Evolutionary conservation across 2,797 vertebrate species (phyloP).

Genomic region (Diglossa cyanea): DNA sequence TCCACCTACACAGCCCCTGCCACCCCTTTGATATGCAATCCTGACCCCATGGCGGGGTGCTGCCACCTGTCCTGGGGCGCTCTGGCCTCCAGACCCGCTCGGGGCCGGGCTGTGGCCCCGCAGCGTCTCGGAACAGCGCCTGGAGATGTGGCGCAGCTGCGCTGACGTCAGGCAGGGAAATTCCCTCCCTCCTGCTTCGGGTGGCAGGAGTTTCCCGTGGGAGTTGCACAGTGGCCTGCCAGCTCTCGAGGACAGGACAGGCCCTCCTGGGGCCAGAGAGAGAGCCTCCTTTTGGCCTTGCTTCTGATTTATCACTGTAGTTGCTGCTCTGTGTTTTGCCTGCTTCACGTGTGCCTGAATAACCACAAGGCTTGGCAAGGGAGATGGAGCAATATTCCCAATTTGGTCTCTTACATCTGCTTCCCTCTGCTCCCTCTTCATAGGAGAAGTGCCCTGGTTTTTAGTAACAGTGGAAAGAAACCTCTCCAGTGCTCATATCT

Average conservation of each 20-base stretch:
- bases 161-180: slow-evolving; percentile 12
- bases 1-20: slow-evolving; percentile 60
- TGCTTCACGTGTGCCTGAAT: background rate
- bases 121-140: background rate
- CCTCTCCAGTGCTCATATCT: background rate
- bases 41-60: background rate
- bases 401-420: background rate
- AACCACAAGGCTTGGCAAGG: background rate
- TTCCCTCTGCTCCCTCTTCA: background rate
- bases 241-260: background rate
- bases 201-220: background rate
- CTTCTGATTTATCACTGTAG: background rate
- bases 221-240: background rate
- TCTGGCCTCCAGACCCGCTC: background rate
- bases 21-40: slow-evolving; percentile 39
- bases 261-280: background rate
- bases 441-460: background rate
- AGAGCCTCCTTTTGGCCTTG: background rate
- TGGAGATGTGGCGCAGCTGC: background rate
- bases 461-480: background rate
- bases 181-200: background rate
- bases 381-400: background rate
- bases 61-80: slow-evolving; percentile 1
- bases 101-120: background rate
- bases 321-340: rapidly evolving